A percentile compares a stretch with the other conserved stretches of the same genome.
These are phyloP conservation scores for Nycticorax nycticorax DNA, from an alignment of 2,113 vertebrate genomes.

Conservation along the genomic window DNA sequence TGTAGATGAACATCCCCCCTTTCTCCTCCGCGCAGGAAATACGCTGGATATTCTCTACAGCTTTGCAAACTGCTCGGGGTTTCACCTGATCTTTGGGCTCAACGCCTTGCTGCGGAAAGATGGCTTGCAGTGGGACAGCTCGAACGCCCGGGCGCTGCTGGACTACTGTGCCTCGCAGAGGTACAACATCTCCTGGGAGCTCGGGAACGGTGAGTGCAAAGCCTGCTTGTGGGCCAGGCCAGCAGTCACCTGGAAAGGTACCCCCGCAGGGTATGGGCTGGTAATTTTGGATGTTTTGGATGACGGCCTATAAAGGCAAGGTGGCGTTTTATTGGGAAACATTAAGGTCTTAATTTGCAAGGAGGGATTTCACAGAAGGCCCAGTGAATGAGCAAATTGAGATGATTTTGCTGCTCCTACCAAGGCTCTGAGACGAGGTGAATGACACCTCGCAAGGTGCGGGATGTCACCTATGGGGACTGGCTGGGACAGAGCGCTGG, in stretches of 20 bases:
- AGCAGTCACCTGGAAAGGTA: accelerated
- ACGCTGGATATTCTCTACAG: slow-evolving; percentile 85
- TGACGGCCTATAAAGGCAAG: neutral
- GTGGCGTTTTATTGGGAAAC: neutral
- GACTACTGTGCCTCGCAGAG: slow-evolving; percentile 80
- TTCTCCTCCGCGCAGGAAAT: slow-evolving; percentile 66
- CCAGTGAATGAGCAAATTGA: neutral
- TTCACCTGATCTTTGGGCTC: slow-evolving; percentile 92
- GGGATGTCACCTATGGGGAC: neutral
- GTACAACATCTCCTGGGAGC: slow-evolving; percentile 91
- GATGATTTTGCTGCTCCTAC: neutral
- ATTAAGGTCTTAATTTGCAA: neutral
- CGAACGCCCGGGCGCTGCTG: slow-evolving; percentile 82
- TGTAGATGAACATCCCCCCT: neutral
- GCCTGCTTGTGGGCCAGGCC: neutral
- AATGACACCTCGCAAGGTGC: neutral
- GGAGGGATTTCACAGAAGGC: neutral
- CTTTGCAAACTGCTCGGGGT: slow-evolving; percentile 84
- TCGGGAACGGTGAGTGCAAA: slow-evolving; percentile 87
- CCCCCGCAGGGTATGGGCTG: neutral
- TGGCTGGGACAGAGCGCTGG: neutral
- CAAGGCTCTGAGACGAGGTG: neutral
- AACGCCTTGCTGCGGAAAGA: slow-evolving; percentile 86
- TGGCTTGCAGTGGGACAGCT: slow-evolving; percentile 83
- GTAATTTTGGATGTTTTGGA: neutral